A percentile compares a stretch with the other conserved stretches of the same genome.
Evolutionary conservation across 1,140 invertebrate species (phyloP).

Genomic region (Cotesia typhae): DNA sequence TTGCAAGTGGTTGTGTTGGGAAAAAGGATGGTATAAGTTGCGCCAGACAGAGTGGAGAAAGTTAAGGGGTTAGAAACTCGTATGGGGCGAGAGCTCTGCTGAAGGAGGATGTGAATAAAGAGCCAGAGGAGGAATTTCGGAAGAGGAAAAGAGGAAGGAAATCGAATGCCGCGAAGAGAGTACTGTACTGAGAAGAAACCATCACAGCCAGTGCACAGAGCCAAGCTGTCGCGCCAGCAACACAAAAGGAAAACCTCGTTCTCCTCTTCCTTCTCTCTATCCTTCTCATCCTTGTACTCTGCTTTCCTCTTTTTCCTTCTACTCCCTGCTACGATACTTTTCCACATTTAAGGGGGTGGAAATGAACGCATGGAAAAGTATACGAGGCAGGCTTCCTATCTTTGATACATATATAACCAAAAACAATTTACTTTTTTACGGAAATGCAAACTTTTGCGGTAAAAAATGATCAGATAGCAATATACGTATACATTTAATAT

Average conservation of each 20-base stretch:
- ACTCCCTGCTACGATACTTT: too few relatives aligned
- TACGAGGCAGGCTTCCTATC: constrained; percentile 19
- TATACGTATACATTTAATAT: too few relatives aligned
- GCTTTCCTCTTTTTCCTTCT: not conserved
- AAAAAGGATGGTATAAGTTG: constrained; percentile 15
- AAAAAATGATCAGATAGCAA: too few relatives aligned
- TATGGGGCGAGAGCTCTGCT: not conserved
- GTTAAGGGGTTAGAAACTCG: too few relatives aligned
- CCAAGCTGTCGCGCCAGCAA: constrained; percentile 31
- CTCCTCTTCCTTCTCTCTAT: too few relatives aligned
- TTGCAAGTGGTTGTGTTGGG: not conserved
- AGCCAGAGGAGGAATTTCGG: constrained; percentile 18
- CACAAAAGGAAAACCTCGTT: constrained; percentile 21
- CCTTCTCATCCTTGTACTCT: too few relatives aligned
- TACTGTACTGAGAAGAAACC: constrained; percentile 18
- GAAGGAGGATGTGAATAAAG: constrained; percentile 10
- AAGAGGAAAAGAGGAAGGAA: constrained; percentile 31
- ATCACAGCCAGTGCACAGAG: constrained; percentile 27
- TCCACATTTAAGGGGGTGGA: not conserved
- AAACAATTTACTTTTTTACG: constrained; percentile 5
- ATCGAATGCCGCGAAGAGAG: constrained; percentile 18
- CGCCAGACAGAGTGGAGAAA: too few relatives aligned
- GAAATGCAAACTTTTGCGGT: constrained; percentile 3
- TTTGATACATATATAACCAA: constrained; percentile 4
- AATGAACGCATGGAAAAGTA: constrained; percentile 27